A percentile compares a stretch with the other conserved stretches of the same genome.
Evolutionary conservation across 2,888 invertebrate species (phyloP).

Genomic region (Chrysolina americana): DNA sequence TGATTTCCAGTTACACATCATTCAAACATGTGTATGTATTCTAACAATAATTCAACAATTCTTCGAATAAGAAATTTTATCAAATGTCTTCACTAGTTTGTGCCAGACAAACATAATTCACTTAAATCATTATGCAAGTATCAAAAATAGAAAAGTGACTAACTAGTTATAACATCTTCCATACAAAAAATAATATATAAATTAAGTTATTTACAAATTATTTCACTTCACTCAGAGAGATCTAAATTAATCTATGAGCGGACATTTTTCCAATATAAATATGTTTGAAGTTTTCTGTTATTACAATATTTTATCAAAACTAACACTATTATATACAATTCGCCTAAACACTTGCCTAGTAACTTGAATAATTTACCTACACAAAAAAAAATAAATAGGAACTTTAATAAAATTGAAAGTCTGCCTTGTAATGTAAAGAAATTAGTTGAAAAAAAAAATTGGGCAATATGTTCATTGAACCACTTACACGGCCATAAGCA

Average conservation of each 20-base stretch:
- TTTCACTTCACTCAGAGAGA: conserved; percentile 11
- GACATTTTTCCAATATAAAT: conserved; percentile 2
- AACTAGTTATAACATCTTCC: conserved; percentile 39
- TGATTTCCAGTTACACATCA: background rate
- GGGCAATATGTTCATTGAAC: background rate
- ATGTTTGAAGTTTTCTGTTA: conserved; percentile 9
- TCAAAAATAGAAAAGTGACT: conserved; percentile 48
- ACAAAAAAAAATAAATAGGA: conserved; percentile 26
- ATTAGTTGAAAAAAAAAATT: background rate
- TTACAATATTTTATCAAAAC: conserved; percentile 30
- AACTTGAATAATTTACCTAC: conserved; percentile 21
- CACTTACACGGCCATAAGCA: background rate
- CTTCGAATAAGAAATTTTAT: background rate
- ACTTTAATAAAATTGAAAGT: conserved; percentile 22
- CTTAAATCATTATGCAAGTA: conserved; percentile 40
- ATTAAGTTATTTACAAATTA: conserved; percentile 28
- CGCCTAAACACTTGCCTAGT: conserved; percentile 33
- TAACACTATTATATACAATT: conserved; percentile 45
- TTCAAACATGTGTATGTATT: conserved; percentile 1
- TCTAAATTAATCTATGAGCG: conserved; percentile 22
- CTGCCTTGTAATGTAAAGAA: background rate
- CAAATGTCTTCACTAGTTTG: background rate
- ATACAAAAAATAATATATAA: conserved; percentile 43
- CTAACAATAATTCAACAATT: background rate
- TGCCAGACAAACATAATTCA: conserved; percentile 38